Conservation (phyloP, 2,797 vertebrate genomes). For the Poecilia velifera region DNA sequence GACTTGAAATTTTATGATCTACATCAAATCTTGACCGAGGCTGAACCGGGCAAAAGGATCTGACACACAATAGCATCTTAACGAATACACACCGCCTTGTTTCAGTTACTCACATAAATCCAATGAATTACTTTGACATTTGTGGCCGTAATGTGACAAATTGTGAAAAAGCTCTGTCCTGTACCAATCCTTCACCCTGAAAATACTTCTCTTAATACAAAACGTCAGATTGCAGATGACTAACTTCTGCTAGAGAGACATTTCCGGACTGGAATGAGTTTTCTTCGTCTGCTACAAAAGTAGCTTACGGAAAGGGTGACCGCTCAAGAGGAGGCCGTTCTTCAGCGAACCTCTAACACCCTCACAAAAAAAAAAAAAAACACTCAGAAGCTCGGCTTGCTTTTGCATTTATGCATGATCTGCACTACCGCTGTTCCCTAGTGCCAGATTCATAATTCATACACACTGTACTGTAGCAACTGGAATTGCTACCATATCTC, state of each 20-base stretch:
- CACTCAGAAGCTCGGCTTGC: constrained; percentile 63
- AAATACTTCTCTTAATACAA: neutral
- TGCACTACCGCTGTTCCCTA: constrained; percentile 70
- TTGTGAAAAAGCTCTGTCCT: neutral
- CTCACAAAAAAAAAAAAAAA: constrained; percentile 40
- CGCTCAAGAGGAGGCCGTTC: constrained; percentile 41
- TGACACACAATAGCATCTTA: neutral
- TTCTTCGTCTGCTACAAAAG: constrained; percentile 35
- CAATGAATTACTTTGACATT: neutral
- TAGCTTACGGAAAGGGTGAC: constrained; percentile 16
- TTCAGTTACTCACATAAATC: neutral
- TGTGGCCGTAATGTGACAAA: neutral
- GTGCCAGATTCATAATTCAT: constrained; percentile 82
- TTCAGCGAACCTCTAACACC: constrained; percentile 50
- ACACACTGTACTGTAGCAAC: constrained; percentile 70
- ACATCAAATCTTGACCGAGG: neutral
- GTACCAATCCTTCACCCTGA: neutral
- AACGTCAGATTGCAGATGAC: neutral
- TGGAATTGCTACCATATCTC: constrained; percentile 73
- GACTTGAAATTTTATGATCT: neutral
- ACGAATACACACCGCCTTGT: neutral
- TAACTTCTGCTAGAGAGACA: neutral
- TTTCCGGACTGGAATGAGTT: constrained; percentile 10
- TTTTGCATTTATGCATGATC: constrained; percentile 83
- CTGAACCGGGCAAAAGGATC: neutral